phyloP scores from a whole-genome alignment of 2,797 vertebrate genomes.

The Aldrovandia affinis region DNA sequence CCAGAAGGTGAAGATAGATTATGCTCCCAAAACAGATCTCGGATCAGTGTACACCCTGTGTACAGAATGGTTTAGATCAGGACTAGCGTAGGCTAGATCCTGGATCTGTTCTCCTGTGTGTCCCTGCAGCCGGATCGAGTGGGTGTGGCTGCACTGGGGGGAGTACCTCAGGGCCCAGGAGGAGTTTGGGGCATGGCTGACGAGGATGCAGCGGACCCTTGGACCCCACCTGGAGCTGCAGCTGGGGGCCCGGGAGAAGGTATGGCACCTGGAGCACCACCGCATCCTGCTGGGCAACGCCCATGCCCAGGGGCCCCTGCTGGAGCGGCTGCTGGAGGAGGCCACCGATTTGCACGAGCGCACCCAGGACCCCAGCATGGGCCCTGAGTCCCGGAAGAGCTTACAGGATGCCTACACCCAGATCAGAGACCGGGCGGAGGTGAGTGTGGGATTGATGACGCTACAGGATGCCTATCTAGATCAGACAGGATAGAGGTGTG shows the following conservation, averaged over 20 bases:
- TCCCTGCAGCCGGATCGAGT: conserved; percentile 88
- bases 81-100: background rate
- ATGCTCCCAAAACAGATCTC: background rate
- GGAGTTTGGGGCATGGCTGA: conserved; percentile 86
- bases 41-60: background rate
- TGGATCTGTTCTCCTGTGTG: background rate
- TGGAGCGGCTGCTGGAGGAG: conserved; percentile 89
- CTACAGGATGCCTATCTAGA: background rate
- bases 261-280: conserved; percentile 88
- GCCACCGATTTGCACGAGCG: conserved; percentile 79
- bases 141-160: conserved; percentile 97
- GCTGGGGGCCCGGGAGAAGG: conserved; percentile 87
- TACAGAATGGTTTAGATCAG: background rate
- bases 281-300: conserved; percentile 79
- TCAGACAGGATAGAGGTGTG: too few relatives aligned
- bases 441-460: conserved; percentile 51
- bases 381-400: conserved; percentile 73
- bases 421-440: conserved; percentile 80
- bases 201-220: conserved; percentile 74
- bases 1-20: background rate
- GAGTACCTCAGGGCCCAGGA: conserved; percentile 89
- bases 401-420: conserved; percentile 80
- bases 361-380: conserved; percentile 86
- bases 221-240: conserved; percentile 82
- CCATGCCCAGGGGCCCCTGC: conserved; percentile 72